Base-by-base conservation (phyloP, 1,140 invertebrate genomes). In the Trinorchestia longiramus region DNA sequence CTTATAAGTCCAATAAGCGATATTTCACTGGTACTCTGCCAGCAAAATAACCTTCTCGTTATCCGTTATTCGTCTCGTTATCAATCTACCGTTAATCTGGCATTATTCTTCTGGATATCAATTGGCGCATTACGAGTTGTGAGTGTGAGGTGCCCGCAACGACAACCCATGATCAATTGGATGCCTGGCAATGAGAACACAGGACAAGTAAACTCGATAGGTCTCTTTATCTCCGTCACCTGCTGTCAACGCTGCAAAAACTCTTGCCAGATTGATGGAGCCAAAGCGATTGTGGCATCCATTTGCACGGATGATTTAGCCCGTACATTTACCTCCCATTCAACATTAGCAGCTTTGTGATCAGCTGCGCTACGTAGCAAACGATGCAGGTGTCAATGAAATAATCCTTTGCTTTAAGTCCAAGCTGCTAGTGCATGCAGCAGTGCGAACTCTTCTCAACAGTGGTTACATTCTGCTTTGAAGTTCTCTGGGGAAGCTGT, bases 241-340 rank as follows among this genome's bases (percentile, higher is more conserved):
- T 42, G 88, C 88, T 91, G 88, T 91, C 88, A 91, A 41, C 88
- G 88, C 1, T 4, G 88, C 43, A 91, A 91, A 88, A 91, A 91
- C 41, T 91, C 88, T 28, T 43, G 19, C 41, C 43, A 43, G 88
- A 91, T 91, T 91, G 43, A 91, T 43, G 19, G 62, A 77, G 28
- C 62, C 62, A 19, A 36, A 36, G 11, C 62, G 62, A 77, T 77
- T 77, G 62, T 77, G 62, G 62, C 15, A 28, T 77, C 62, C 62
- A 77, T 77, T 77, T 77, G 62, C 62, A 36, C 62, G 62, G 36
- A 77, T 77, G 62, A 77, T 77, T 77, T 77, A 77, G 62, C 62
- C 62, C 3, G 15, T 36, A 77, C 62, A 77, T 77, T 77, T 77
- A 77, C 62, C 62, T 77, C 62, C 36, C 62, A 77, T 77, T 77